Base-by-base conservation (phyloP, 2,888 invertebrate species). In the Dolomedes plantarius region DNA sequence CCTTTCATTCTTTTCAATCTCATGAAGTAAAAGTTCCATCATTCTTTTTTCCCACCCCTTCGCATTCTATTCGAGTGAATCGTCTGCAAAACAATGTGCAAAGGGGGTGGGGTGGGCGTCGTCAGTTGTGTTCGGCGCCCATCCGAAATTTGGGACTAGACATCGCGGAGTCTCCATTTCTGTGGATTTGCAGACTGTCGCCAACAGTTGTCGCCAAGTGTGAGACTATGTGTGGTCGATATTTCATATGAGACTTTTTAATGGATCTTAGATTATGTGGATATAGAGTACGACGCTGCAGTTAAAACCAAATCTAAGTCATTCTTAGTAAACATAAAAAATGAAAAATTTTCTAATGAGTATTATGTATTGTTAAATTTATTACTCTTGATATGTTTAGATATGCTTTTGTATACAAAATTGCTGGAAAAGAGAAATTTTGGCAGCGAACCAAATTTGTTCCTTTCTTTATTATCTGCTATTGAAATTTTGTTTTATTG, bases 91-190 rank as follows among this genome's bases (percentile, higher is more conserved):
- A 69, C 69, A 69, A 69, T 69, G 65, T n/a, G 2, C 1, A 16
- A 31, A 23, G 41, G 27, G 39, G 39, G 69, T 69, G 36, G 27
- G 69, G 69, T 69, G 23, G 69, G 69, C 69, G 69, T 31, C 13
- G 36, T 69, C 32, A 69, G 41, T 31, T 39, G 56, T 56, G 23
- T 56, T 56, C 19, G 69, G 69, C 69, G 69, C 69, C 69, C 69
- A 27, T 39, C 19, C 41, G 27, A 31, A 31, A 16, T 32, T 36
- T 27, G 69, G 27, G 41, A 7, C 39, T 39, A 69, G 69, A 69
- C 69, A 69, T 32, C 19, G 5, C 19, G 69, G 69, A 69, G 69
- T 69, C 69, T 16, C 23, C 13, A 27, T 16, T 69, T 41, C 39
- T 39, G 23, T 69, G 69, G 19, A 9, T 36, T 69, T 19, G 23